These are phyloP conservation scores for Sterna hirundo DNA, from an alignment of 2,113 vertebrate genomes.

Conservation along the genomic window DNA sequence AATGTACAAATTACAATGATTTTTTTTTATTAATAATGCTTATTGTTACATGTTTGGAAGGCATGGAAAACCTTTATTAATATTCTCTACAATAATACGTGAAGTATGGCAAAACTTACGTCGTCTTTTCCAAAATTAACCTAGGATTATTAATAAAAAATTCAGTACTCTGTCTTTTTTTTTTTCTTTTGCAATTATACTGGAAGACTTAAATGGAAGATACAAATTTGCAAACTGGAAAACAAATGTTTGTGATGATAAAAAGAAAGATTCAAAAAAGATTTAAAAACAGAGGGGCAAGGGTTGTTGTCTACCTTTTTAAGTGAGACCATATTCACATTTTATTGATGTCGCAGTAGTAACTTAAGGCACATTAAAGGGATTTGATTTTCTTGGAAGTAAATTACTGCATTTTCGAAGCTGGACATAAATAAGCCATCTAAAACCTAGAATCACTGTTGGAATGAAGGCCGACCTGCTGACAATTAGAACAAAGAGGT, in stretches of 20 bases:
- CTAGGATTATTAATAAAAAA: background rate
- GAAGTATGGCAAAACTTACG: background rate
- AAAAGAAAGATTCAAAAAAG: background rate
- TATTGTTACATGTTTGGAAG: background rate
- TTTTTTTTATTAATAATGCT: background rate
- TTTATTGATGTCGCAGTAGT: background rate
- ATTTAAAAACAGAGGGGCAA: background rate
- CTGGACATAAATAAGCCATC: background rate
- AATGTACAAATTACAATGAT: background rate
- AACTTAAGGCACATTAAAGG: background rate
- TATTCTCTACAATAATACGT: background rate
- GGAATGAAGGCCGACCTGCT: background rate
- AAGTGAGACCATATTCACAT: background rate
- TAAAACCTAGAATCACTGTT: background rate
- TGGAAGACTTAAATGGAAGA: background rate
- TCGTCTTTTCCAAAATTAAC: background rate
- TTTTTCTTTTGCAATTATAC: background rate
- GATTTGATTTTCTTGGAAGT: background rate
- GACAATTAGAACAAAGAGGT: background rate
- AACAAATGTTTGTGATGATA: background rate
- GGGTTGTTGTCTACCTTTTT: background rate
- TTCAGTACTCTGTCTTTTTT: background rate
- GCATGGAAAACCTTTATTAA: background rate
- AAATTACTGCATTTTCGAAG: background rate
- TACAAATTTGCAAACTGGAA: background rate